phyloP scores from a whole-genome alignment of 2,113 vertebrate species.

The Hystrix cristata region DNA sequence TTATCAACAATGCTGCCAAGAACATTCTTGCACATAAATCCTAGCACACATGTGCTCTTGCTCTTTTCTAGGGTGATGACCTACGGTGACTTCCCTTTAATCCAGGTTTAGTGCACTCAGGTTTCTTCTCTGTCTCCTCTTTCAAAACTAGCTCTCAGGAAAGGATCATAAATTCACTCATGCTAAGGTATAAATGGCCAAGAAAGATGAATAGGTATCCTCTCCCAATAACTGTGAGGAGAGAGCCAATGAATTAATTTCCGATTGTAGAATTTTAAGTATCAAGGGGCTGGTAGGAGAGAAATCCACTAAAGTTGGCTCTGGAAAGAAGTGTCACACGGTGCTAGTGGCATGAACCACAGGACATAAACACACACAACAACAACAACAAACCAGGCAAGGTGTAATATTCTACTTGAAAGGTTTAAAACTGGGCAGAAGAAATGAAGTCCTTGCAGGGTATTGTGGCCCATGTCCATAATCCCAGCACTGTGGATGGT shows the following conservation, averaged over 20 bases:
- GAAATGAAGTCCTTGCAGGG: neutral
- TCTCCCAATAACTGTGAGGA: neutral
- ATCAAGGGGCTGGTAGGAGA: neutral
- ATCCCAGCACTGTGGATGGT: neutral
- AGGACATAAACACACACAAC: neutral
- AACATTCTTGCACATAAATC: constrained; percentile 55
- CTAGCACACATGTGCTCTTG: constrained; percentile 31
- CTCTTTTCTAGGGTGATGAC: constrained; percentile 55
- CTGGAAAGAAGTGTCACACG: neutral
- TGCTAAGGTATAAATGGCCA: neutral
- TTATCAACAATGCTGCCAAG: constrained; percentile 55
- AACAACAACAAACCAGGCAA: neutral
- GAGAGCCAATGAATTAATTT: constrained; percentile 25
- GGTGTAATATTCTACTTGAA: constrained; percentile 27
- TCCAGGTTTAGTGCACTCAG: neutral
- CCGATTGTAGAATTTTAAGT: constrained; percentile 31
- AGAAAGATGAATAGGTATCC: neutral
- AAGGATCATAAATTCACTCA: constrained; percentile 58
- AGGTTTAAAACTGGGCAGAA: constrained; percentile 33
- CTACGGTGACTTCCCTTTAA: constrained; percentile 38
- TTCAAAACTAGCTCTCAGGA: constrained; percentile 65
- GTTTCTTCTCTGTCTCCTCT: constrained; percentile 45
- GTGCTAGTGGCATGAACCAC: neutral
- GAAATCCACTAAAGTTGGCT: neutral
- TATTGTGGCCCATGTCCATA: neutral